Conservation (phyloP, 2,113 vertebrate species). For the Zapus hudsonius region DNA sequence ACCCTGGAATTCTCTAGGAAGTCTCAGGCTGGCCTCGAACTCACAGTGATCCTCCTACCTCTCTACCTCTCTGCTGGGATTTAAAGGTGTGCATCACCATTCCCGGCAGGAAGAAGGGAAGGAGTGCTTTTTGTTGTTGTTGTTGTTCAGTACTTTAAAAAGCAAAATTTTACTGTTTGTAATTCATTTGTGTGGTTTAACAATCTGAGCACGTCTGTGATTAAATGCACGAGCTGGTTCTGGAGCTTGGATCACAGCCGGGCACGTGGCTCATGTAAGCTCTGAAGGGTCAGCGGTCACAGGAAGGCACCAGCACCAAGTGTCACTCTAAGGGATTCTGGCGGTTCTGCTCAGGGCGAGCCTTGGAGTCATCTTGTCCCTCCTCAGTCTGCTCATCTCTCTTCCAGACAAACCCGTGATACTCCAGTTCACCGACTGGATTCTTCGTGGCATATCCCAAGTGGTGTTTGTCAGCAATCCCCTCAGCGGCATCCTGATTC, state of each 20-base stretch:
- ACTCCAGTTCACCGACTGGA: conserved; percentile 93
- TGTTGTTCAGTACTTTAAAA: background rate
- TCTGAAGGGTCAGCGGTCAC: background rate
- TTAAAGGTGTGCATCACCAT: too few species aligned
- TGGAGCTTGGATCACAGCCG: background rate
- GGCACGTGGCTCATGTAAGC: too few species aligned
- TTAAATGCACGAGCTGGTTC: background rate
- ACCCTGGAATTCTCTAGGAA: too few species aligned
- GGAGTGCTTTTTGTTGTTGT: too few species aligned
- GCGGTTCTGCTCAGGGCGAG: background rate
- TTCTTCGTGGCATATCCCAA: conserved; percentile 94
- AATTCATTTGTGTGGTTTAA: conserved; percentile 2
- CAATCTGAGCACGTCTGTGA: background rate
- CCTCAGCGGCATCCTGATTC: conserved; percentile 92
- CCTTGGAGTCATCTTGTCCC: background rate
- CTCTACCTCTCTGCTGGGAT: too few species aligned
- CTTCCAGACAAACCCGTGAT: conserved; percentile 89
- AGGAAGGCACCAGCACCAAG: background rate
- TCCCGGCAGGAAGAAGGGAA: too few species aligned
- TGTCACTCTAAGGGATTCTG: background rate
- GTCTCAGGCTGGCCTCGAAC: too few species aligned
- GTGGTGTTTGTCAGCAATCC: conserved; percentile 98
- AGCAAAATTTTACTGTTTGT: background rate
- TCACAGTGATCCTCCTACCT: too few species aligned
- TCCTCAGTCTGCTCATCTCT: background rate